phyloP scores from a whole-genome alignment of 2,888 invertebrate genomes.

The Stenurella melanura region DNA sequence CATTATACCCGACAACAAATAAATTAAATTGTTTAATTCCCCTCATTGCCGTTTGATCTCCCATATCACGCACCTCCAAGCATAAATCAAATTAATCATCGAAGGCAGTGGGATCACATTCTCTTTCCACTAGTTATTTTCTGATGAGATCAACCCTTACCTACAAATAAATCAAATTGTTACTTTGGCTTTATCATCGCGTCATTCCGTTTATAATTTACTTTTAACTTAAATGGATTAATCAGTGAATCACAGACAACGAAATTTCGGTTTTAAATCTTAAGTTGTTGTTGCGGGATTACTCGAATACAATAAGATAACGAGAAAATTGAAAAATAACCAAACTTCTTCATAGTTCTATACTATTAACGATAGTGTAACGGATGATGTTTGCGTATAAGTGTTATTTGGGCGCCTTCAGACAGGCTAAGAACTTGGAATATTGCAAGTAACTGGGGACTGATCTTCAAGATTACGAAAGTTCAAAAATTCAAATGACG shows the following conservation, averaged over 20 bases:
- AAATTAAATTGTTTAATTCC: constrained; percentile 35
- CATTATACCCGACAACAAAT: constrained; percentile 20
- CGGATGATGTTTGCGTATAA: too few relatives aligned
- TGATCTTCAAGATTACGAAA: too few relatives aligned
- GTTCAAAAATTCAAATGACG: too few relatives aligned
- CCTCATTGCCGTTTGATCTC: constrained; percentile 31
- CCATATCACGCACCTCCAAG: constrained; percentile 31
- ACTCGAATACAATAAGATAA: too few relatives aligned
- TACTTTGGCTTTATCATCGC: constrained; percentile 22
- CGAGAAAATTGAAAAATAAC: too few relatives aligned
- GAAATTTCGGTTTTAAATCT: neutral
- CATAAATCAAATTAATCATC: constrained; percentile 30
- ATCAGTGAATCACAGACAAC: neutral
- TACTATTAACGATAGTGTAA: too few relatives aligned
- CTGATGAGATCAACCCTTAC: constrained; percentile 22
- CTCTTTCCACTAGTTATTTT: constrained; percentile 16
- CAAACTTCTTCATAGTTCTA: too few relatives aligned
- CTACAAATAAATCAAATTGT: constrained; percentile 30
- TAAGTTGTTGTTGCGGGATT: too few relatives aligned
- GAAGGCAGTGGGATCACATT: constrained; percentile 24
- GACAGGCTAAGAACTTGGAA: too few relatives aligned
- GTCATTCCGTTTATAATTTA: neutral
- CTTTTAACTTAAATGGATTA: neutral
- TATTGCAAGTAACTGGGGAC: too few relatives aligned
- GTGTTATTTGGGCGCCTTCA: too few relatives aligned